Evolutionary conservation across 2,888 invertebrate species (phyloP), one percentile per base, ranked within the genome.

Genomic region (Rotaria macrura): DNA sequence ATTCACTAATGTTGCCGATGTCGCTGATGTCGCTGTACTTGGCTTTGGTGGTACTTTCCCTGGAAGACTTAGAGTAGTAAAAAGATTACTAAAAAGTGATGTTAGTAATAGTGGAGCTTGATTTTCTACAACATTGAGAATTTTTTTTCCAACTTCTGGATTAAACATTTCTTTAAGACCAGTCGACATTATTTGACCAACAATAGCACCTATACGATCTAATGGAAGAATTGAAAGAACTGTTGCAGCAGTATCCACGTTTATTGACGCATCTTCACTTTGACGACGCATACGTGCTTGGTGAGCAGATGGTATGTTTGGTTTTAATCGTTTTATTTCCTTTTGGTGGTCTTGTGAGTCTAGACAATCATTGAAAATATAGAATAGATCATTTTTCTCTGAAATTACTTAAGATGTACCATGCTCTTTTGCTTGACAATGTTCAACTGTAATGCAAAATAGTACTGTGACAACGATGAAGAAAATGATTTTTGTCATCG

Each of bases 111-210:
- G 4, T 79, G 79, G 79, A n/a, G 25, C 79, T 79, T 79, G 79
- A 43, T 43, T 43, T 79, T 79, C 43, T 79, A 79, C 25, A 23
- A 79, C 43, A 43, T 43, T 43, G 12, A 79, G 10, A 79, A 79
- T 40, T 40, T 43, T 40, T n/a, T 43, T n/a, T 14, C 79, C 79
- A 40, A 43, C 79, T 14, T 79, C 43, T 10, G 79, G 79, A 43
- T 20, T 79, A 43, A 79, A n/a, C 79, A 79, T 79, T 43, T 79
- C 43, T 79, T 79, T 79, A 25, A 79, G 79, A 79, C 79, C 79
- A 43, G 79, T 79, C 25, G 79, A 20, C 79, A 79, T 79, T 25
- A 79, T 43, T 43, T 79, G 79, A 43, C 79, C 79, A 79, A 79
- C 79, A 25, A 79, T 79, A 79, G 79, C 20, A 79, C 79, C 79